Conservation (phyloP, 2,113 vertebrate species). For the Anarrhichthys ocellatus region DNA sequence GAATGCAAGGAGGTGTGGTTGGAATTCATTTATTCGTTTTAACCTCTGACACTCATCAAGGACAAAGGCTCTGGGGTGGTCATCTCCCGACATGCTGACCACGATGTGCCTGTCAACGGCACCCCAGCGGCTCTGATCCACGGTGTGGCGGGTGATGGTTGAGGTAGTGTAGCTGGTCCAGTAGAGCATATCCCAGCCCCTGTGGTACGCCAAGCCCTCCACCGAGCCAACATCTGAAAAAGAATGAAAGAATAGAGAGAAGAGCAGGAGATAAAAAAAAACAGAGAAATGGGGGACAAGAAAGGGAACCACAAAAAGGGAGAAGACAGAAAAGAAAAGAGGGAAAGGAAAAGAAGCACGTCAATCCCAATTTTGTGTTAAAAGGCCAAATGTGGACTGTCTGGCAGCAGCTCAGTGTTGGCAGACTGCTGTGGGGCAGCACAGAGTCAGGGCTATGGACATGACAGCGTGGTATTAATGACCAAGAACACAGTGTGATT, state of each 20-base stretch:
- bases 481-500: conserved; percentile 65
- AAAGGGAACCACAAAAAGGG: not conserved
- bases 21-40: conserved; percentile 47
- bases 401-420: conserved; percentile 59
- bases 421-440: conserved; percentile 45
- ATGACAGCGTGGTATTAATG: conserved; percentile 68
- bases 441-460: conserved; percentile 45
- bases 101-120: conserved; percentile 93
- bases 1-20: not conserved
- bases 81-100: conserved; percentile 96
- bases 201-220: conserved; percentile 96
- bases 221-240: conserved; percentile 93
- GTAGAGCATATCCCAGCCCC: conserved; percentile 94
- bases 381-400: conserved; percentile 55
- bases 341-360: conserved; percentile 30
- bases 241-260: conserved; percentile 7
- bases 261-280: not conserved
- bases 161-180: conserved; percentile 99
- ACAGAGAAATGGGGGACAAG: not conserved
- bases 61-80: conserved; percentile 95
- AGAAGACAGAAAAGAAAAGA: not conserved
- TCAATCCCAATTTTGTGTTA: conserved; percentile 50
- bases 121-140: conserved; percentile 90
- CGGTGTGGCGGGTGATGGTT: conserved; percentile 95
- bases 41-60: conserved; percentile 96